Evolutionary conservation across 2,797 vertebrate species (phyloP).

Genomic region (Aeoliscus strigatus): DNA sequence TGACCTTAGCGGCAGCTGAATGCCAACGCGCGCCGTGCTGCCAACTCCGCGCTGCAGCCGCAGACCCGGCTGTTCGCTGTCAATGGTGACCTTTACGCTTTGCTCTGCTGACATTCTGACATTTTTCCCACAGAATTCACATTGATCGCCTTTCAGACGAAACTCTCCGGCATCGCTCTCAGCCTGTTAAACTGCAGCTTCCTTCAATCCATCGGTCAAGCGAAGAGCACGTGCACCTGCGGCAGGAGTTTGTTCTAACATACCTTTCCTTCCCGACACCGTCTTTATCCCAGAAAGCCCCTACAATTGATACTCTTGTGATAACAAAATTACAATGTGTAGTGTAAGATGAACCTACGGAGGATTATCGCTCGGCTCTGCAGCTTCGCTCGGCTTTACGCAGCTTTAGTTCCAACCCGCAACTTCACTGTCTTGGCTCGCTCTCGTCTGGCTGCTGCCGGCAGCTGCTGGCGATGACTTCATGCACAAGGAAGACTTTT

Average conservation of each 20-base stretch:
- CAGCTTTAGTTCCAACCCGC: too few relatives aligned
- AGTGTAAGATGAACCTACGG: too few relatives aligned
- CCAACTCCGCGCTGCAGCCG: too few relatives aligned
- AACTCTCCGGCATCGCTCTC: slow-evolving; percentile 41
- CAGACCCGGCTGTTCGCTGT: slow-evolving; percentile 16
- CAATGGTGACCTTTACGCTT: slow-evolving; percentile 17
- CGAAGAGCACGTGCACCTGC: slow-evolving; percentile 32
- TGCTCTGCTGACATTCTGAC: slow-evolving; percentile 18
- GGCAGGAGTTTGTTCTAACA: slow-evolving; percentile 17
- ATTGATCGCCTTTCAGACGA: slow-evolving; percentile 24
- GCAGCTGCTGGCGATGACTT: too few relatives aligned
- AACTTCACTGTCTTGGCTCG: too few relatives aligned
- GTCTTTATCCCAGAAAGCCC: not conserved
- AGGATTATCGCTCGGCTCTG: too few relatives aligned
- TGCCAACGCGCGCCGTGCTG: not conserved
- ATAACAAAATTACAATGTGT: too few relatives aligned
- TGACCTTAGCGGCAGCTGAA: slow-evolving; percentile 16
- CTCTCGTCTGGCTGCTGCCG: too few relatives aligned
- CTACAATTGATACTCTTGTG: too few relatives aligned
- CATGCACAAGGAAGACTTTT: too few relatives aligned
- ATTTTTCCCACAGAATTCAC: slow-evolving; percentile 13
- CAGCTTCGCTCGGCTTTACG: too few relatives aligned
- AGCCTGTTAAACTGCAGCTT: slow-evolving; percentile 41
- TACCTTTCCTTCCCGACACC: not conserved
- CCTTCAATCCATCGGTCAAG: slow-evolving; percentile 2